Conservation (phyloP, 2,113 vertebrate species). For the Cheilinus undulatus region DNA sequence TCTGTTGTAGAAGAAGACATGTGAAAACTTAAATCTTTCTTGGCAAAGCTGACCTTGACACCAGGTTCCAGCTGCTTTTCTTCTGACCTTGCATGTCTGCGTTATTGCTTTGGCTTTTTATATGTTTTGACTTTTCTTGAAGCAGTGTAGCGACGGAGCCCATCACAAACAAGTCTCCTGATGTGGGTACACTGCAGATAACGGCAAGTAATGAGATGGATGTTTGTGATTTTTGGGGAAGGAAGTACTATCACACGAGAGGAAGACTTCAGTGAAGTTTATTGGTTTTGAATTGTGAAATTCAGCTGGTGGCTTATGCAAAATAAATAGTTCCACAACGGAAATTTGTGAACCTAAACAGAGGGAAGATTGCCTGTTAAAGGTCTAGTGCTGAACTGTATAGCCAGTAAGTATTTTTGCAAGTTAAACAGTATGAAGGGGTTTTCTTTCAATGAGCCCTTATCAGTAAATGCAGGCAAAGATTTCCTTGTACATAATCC, state of each 20-base stretch:
- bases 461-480: neutral
- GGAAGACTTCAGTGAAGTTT: neutral
- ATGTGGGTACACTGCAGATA: constrained; percentile 43
- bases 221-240: constrained; percentile 25
- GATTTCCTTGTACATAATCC: no score
- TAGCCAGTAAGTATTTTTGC: no score
- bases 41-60: neutral
- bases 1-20: neutral
- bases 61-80: neutral
- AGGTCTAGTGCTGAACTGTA: no score
- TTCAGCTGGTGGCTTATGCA: neutral
- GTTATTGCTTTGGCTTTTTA: neutral
- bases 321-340: neutral
- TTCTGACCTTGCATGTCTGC: constrained; percentile 5
- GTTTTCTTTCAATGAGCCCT: no score
- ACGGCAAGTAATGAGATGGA: constrained; percentile 45
- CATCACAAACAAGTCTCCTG: constrained; percentile 1
- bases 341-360: neutral
- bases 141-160: constrained; percentile 15
- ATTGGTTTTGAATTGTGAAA: neutral
- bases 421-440: no score
- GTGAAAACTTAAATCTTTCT: neutral
- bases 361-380: no score
- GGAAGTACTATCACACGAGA: neutral
- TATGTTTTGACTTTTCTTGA: constrained; percentile 23